These are phyloP conservation scores for Elachura formosa DNA, from an alignment of 2,113 vertebrate genomes.

Conservation along the genomic window DNA sequence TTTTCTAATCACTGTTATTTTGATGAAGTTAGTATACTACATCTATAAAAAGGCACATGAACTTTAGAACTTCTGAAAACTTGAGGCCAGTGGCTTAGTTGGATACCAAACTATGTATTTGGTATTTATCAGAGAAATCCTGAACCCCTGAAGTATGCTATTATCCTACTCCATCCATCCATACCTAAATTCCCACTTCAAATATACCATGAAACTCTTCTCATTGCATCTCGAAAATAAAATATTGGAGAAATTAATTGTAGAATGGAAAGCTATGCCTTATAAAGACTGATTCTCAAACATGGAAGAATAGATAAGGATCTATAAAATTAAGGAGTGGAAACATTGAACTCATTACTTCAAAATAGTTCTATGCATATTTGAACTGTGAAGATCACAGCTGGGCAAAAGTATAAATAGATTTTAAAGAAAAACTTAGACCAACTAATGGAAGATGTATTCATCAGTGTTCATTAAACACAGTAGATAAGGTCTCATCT, in stretches of 20 bases:
- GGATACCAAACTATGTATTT: neutral
- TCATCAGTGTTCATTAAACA: neutral
- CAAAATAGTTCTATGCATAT: neutral
- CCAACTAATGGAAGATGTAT: neutral
- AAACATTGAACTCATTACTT: neutral
- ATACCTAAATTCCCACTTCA: neutral
- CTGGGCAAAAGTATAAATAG: neutral
- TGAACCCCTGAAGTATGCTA: neutral
- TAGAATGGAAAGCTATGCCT: neutral
- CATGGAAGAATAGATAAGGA: neutral
- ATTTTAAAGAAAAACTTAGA: neutral
- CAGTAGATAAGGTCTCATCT: neutral
- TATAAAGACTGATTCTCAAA: neutral
- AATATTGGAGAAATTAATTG: neutral
- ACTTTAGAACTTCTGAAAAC: neutral
- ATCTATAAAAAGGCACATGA: neutral
- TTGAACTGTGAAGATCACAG: neutral
- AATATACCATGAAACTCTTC: neutral
- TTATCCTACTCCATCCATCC: neutral
- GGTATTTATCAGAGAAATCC: neutral
- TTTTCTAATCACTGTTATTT: neutral
- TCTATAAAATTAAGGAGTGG: neutral
- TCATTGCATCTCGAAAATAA: neutral
- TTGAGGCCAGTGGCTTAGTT: neutral
- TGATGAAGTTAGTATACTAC: neutral